These are phyloP conservation scores for Arrhamphus sclerolepis DNA, from an alignment of 2,797 vertebrate species.

Conservation along the genomic window DNA sequence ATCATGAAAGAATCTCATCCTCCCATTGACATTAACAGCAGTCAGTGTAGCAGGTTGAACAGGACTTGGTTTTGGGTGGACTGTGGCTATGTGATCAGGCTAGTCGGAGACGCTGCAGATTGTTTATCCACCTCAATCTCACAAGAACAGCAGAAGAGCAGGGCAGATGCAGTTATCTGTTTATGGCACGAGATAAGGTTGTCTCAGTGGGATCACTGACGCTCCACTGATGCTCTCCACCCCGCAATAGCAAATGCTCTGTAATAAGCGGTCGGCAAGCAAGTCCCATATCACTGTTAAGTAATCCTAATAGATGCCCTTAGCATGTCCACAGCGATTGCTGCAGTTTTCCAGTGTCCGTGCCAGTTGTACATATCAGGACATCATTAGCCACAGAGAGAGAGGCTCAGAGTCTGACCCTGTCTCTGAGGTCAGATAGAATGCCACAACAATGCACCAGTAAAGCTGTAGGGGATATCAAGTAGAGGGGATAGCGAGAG, in stretches of 20 bases:
- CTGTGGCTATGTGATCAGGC: conserved; percentile 62
- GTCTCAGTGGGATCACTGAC: conserved; percentile 83
- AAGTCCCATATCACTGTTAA: conserved; percentile 84
- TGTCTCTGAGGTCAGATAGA: conserved; percentile 60
- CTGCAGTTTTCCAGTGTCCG: conserved; percentile 67
- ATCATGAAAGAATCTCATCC: conserved; percentile 62
- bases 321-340: conserved; percentile 84
- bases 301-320: conserved; percentile 87
- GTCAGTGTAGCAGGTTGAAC: conserved; percentile 39
- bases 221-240: conserved; percentile 77
- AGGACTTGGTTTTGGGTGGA: conserved; percentile 33
- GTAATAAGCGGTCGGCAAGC: conserved; percentile 87
- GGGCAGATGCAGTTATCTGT: conserved; percentile 84
- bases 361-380: conserved; percentile 71
- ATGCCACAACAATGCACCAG: conserved; percentile 62
- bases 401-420: conserved; percentile 59
- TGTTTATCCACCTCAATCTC: conserved; percentile 81
- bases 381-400: conserved; percentile 60
- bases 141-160: conserved; percentile 72
- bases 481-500: conserved; percentile 47
- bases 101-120: conserved; percentile 58
- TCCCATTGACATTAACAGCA: conserved; percentile 50
- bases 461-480: conserved; percentile 64
- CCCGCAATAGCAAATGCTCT: conserved; percentile 55
- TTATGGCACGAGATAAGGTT: conserved; percentile 86